Base-by-base conservation (phyloP, 1,140 invertebrate species). In the Steinernema feltiae region DNA sequence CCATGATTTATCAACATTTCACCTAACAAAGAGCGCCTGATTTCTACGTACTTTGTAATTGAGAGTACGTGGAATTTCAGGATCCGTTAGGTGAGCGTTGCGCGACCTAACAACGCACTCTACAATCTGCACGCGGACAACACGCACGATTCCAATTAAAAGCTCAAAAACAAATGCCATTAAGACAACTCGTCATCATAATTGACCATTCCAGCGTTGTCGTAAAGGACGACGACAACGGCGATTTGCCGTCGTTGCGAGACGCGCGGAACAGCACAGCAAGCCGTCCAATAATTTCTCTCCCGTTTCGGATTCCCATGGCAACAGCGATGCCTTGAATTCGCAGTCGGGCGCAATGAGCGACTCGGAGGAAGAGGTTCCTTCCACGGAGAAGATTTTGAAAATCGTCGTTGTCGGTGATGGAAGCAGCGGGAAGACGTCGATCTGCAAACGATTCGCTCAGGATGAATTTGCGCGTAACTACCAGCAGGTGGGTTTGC, bases 401-500 rank as follows among this genome's bases (percentile, higher is more conserved):
- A 93, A 94, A 88, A 90, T 94, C 82, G 91, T 92, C 27, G 87
- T 94, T 71, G 88, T 94, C 79, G 93, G 93, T 21, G 92, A 94
- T 87, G 89, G 91, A 69, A 89, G 89, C 78, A 91, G 90, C 82
- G 93, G 93, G 82, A 94, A 94, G 89, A 93, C 94, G 89, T 90
- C 89, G 87, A 82, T 82, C 70, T 82, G 81, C 29, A 88, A 89
- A n/a, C 88, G 91, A 83, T 92, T 92, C 84, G 91, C 91, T 78
- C 90, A 91, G 82, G 90, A 92, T 80, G 90, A 92, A 82, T 93
- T 92, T 88, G 90, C 89, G 73, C 91, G 92, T 87, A 90, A 90
- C 84, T 93, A 92, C 76, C 74, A 48, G 48, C 83, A 85, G 78
- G 83, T 84, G 17, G 24, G n/a, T 32, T 27, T 3, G 0, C 21